Base-by-base conservation (phyloP, 2,888 invertebrate species). In the Mycogona germanica region DNA sequence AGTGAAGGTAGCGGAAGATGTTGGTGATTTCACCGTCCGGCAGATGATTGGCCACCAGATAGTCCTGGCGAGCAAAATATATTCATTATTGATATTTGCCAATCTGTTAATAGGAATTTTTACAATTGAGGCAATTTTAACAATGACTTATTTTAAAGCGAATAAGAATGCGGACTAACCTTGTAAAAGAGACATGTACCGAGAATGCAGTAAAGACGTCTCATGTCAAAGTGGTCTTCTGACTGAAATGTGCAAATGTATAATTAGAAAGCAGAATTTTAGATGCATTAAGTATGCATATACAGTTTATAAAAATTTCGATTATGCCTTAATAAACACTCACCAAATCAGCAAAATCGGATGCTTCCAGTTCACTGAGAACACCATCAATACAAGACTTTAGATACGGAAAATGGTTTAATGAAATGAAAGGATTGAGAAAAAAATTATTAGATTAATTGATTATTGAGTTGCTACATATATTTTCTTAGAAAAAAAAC, bases 271-370 rank as follows among this genome's bases (percentile, higher is more conserved):
- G n/a, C n/a, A n/a, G n/a, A 3, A 19, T 32, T 7, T 2, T 26
- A 2, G 44, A 21, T 40, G 5, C 7, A 2, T 12, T 9, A 19
- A 12, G 9, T 12, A n/a, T 32, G n/a, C 35, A 32, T 32, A 32
- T 32, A 32, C n/a, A 32, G n/a, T n/a, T n/a, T n/a, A 32, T n/a
- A 9, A 32, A 9, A 32, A 12, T n/a, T 32, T 9, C 9, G n/a
- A 32, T n/a, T 12, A 32, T 9, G 9, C n/a, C 9, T 32, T n/a
- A 9, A 32, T 29, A 19, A 23, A 7, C 28, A 30, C 32, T 30
- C 57, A 83, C 84, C 85, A 86, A 85, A 72, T 87, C 87, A 62
- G 85, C 77, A 69, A 88, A 89, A 73, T 92, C 91, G 71, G 87
- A 87, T 14, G 91, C 85, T 72, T 91, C 89, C 69, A 89, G 77